Percentiles rank a stretch among this genome's conserved stretches.
These are phyloP conservation scores for Drosophila picticornis DNA, from an alignment of 2,888 invertebrate species.

Conservation along the genomic window DNA sequence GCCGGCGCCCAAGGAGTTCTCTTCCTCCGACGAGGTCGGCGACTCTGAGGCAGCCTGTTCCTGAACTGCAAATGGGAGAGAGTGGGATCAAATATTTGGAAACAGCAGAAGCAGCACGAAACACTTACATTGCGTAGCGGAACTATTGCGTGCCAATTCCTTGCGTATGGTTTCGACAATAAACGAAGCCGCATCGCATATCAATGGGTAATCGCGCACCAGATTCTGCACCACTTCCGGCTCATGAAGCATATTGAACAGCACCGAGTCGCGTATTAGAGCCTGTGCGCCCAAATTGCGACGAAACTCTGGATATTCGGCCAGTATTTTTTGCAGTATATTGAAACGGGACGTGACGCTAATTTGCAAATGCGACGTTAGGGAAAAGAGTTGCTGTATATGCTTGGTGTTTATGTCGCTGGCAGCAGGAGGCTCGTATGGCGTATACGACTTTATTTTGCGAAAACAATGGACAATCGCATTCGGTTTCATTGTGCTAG, in stretches of 20 bases:
- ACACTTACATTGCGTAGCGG: conserved; percentile 71
- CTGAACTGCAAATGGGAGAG: conserved; percentile 61
- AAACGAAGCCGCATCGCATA: conserved; percentile 88
- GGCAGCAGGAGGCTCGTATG: conserved; percentile 66
- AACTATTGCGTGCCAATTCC: conserved; percentile 82
- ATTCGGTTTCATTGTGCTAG: conserved; percentile 87
- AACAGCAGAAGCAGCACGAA: background rate
- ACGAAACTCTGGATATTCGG: conserved; percentile 89
- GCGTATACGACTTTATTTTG: conserved; percentile 76
- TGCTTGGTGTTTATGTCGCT: conserved; percentile 67
- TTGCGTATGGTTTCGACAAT: conserved; percentile 84
- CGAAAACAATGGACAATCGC: conserved; percentile 87
- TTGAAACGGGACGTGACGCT: conserved; percentile 86
- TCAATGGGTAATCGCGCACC: conserved; percentile 88
- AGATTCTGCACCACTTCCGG: conserved; percentile 88
- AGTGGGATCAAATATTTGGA: background rate
- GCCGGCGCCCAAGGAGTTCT: conserved; percentile 80
- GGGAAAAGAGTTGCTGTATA: conserved; percentile 79
- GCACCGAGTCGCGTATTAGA: conserved; percentile 90
- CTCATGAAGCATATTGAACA: conserved; percentile 89
- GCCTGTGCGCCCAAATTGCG: conserved; percentile 90
- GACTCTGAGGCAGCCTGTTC: conserved; percentile 84
- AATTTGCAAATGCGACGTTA: conserved; percentile 84
- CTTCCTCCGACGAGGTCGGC: conserved; percentile 85
- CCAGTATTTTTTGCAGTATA: conserved; percentile 87